A percentile compares a stretch with the other conserved stretches of the same genome.
Evolutionary conservation across 2,113 vertebrate species (phyloP).

Genomic region (Engraulis encrasicolus): DNA sequence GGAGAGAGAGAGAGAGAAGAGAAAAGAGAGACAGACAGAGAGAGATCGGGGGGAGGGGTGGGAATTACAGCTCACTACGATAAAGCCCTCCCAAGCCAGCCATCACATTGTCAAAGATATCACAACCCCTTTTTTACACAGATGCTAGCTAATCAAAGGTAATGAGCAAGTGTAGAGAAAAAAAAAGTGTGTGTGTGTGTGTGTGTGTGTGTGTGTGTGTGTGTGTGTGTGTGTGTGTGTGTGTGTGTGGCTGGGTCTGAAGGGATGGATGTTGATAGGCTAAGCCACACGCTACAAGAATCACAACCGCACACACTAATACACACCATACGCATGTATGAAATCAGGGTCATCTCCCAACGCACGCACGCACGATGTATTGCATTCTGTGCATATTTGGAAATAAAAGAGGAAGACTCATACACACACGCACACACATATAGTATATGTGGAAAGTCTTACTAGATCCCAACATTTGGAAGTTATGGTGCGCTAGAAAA

Average conservation of each 20-base stretch:
- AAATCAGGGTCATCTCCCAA: neutral
- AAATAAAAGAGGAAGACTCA: neutral
- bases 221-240: constrained; percentile 17
- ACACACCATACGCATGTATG: neutral
- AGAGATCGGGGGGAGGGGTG: constrained; percentile 15
- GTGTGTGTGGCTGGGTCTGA: neutral
- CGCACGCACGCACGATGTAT: neutral
- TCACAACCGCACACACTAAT: no score
- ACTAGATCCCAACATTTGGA: neutral
- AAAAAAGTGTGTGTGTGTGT: neutral
- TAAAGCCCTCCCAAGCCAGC: neutral
- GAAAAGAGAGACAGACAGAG: no score
- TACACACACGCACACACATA: no score
- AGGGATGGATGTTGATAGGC: no score
- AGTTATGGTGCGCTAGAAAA: neutral
- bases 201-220: constrained; percentile 16
- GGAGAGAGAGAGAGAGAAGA: no score
- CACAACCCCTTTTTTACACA: constrained; percentile 4
- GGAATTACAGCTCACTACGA: constrained; percentile 1
- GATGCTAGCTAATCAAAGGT: neutral
- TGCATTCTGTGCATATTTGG: neutral
- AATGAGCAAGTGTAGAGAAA: neutral
- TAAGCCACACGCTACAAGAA: neutral
- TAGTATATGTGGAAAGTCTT: neutral
- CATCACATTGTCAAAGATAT: neutral